Base-by-base conservation (phyloP, 2,888 invertebrate species). In the Cactoblastis cactorum region DNA sequence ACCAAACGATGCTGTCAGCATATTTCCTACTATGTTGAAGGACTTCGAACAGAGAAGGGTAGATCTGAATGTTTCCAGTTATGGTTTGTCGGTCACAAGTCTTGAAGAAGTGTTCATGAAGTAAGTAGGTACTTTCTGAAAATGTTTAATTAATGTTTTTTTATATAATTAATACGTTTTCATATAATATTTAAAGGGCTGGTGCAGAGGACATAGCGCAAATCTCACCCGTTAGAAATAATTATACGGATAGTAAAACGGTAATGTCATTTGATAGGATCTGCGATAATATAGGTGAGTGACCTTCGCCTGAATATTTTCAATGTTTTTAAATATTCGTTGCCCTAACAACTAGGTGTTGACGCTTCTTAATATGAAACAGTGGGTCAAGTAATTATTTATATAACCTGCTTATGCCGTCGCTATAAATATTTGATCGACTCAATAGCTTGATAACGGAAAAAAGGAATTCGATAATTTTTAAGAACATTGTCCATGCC, bases 51-150 rank as follows among this genome's bases (percentile, higher is more conserved):
- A 83, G 0, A 81, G 91, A 39, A 92, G 92, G 38, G 77, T 83
- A 0, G 67, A 77, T 2, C 80, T 96, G 9, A 91, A 92, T 5
- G 90, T 97, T 45, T 91, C 91, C 38, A 95, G 96, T 66, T 97
- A 95, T 73, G 97, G 97, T 1, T 92, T 96, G 3, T 96, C 96
- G 1, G 92, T 96, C 12, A 96, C 97, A 1, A 96, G 96, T n/a
- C 91, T 97, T 74, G 97, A 97, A 82, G 97, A 97, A 86, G 97
- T 97, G 0, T 96, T 96, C 70, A 93, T 96, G 92, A 95, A 93
- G 93, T 93, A 82, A 74, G 84, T 73, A n/a, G n/a, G n/a, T n/a
- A n/a, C n/a, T n/a, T n/a, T n/a, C n/a, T n/a, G n/a, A n/a, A n/a
- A n/a, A n/a, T n/a, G n/a, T n/a, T n/a, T n/a, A n/a, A n/a, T n/a